Percentiles rank a stretch among this genome's conserved stretches.
These are phyloP conservation scores for Gulo gulo DNA, from an alignment of 2,113 vertebrate species.

Conservation along the genomic window DNA sequence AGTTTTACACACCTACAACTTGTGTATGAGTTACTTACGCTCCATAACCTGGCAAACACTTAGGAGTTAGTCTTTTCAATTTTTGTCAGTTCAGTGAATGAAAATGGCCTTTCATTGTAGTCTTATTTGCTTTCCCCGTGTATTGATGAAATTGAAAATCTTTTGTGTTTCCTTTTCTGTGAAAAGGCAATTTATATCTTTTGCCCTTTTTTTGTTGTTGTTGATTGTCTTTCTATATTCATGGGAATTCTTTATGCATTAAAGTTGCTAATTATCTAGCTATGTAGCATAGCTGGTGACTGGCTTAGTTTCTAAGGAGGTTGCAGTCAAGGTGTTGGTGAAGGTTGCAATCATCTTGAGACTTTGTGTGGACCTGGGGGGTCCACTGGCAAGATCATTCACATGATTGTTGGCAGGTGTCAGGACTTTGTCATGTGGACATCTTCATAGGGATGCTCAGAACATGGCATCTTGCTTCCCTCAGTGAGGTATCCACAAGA, in stretches of 20 bases:
- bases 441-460: background rate
- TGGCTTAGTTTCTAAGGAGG: background rate
- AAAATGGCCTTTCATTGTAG: background rate
- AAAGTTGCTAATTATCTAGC: background rate
- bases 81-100: background rate
- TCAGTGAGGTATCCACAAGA: background rate
- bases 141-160: background rate
- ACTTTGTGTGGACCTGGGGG: background rate
- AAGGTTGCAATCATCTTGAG: background rate
- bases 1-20: background rate
- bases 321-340: background rate
- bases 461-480: background rate
- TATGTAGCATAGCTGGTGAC: background rate
- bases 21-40: background rate
- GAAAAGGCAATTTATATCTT: background rate
- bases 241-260: background rate
- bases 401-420: background rate
- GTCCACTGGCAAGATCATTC: background rate
- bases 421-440: background rate
- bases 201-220: background rate
- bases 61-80: background rate
- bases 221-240: background rate
- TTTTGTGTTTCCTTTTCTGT: slow-evolving; percentile 14
- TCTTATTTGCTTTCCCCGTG: background rate
- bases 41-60: background rate